Base-by-base conservation (phyloP, 2,797 vertebrate genomes). In the Poecilia picta region DNA sequence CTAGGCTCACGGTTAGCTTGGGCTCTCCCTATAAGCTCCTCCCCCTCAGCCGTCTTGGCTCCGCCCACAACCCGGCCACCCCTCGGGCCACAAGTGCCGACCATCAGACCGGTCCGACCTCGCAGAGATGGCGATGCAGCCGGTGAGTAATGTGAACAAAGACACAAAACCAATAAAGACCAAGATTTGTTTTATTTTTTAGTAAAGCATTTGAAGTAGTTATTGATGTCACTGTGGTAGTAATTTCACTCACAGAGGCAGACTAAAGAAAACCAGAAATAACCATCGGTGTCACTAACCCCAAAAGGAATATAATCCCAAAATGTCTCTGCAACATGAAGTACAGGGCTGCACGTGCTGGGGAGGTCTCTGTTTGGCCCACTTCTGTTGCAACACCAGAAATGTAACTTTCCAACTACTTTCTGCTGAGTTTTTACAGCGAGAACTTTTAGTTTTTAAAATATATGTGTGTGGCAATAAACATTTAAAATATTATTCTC, bases 1-100 rank as follows among this genome's bases (percentile, higher is more conserved):
- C 25, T 97, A 77, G 98, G 97, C 3, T 95, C 98, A 0, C 97
- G 98, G n/a, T 96, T 99, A 1, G 97, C 97, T 0, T 99, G 98
- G 98, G 95, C 96, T n/a, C 91, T 99, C 64, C 96, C 96, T 1
- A 89, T 95, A 11, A 94, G 95, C 82, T 94, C 83, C 82, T 97
- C 97, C 51, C 95, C 96, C 53, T 95, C 96, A 16, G 95, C 96
- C 0, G 95, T 91, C 33, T 70, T 91, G 76, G 91, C 95, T 77
- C 95, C 90, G 31, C 79, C 96, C 89, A 91, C 95, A 92, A 91
- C 96, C 75, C 97, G 97, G 76, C 96, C 95, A 3, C 81, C 95
- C n/a, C 91, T 96, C 3, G 96, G 86, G 8, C 78, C 96, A 1
- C 82, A 91, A 0, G 93, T 90, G 47, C 96, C 96, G 0, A 91